Base-by-base conservation (phyloP, 2,888 invertebrate species). In the Busseola fusca region DNA sequence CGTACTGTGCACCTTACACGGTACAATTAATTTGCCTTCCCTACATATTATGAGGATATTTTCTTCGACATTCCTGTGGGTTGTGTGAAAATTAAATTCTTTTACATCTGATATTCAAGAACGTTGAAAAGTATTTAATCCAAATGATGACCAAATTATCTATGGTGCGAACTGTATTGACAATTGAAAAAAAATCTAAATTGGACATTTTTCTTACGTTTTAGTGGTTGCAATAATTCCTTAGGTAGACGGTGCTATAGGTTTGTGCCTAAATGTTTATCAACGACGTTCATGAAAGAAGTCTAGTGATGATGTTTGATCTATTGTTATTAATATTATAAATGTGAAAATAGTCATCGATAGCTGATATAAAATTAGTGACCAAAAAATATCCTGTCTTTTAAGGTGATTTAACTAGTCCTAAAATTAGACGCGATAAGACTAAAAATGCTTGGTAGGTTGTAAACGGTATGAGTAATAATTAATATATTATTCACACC, bases 171-270 rank as follows among this genome's bases (percentile, higher is more conserved):
- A 67, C 69, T 48, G 27, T 69, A 80, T 67, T 76, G 69, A 76
- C 72, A 56, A 52, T 77, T 69, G 3, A 48, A 76, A 62, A 34
- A 50, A 67, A 64, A 74, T 64, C 18, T 48, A 78, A 64, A 74
- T 64, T 70, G 54, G 64, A 65, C 59, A 64, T 69, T 54, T 59
- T 59, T 63, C 71, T 69, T 77, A 69, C 12, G 62, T 76, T 73
- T 30, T 76, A 80, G 70, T 63, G 71, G 64, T 81, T 73, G 77
- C 78, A 74, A 73, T 77, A 74, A 76, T 83, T 85, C 85, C 84
- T 86, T 87, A 85, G 84, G 82, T 83, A 80, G 85, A 87, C 87
- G 91, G 91, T 91, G 91, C 91, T 91, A 90, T 87, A 88, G 88
- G 89, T 89, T 81, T 86, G 89, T 90, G 90, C 90, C 90, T 86